Evolutionary conservation across 2,113 vertebrate species (phyloP), one percentile per base, ranked within the genome.

Genomic region (Pagrus major): DNA sequence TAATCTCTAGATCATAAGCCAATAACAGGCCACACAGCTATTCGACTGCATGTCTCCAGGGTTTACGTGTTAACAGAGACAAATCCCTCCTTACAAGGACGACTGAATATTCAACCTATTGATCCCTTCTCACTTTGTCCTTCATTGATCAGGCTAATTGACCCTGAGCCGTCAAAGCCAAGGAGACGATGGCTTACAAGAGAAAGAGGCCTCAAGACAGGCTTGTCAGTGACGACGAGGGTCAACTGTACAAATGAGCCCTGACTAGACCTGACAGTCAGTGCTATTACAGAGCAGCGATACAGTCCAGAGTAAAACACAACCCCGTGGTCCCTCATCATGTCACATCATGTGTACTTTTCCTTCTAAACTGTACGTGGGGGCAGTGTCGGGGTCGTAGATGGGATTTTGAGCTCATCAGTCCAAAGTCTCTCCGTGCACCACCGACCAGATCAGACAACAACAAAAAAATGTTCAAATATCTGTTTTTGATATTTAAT

Each of bases 91-190:
- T 87, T 46, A 80, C 78, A 84, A 83, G 86, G 83, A 76, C 67
- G 15, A 64, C 60, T 73, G 70, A 81, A 90, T 88, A 83, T 85
- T 86, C 68, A 63, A 46, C 71, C 61, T 39, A 87, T 83, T 84
- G 89, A 92, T 91, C 82, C 61, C 39, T 52, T 35, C 59, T 85
- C 76, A 70, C 82, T 85, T 70, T 75, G 88, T 90, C 88, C 85
- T 85, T 85, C 79, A 92, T 73, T 52, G 88, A 92, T 93, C 80
- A 46, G 84, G 60, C 67, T 89, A 89, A 90, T 88, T 91, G 86
- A 91, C 86, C 86, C 75, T 29, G 84, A 90, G 77, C 69, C 14
- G 39, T 84, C 80, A 66, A 51, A 85, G 76, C 72, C 14, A 10
- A 76, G 46, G 72, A 71, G 58, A 63, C n/a, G 35, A 83, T 59